phyloP scores from a whole-genome alignment of 1,140 invertebrate genomes.

The Dreissena rostriformis region DNA sequence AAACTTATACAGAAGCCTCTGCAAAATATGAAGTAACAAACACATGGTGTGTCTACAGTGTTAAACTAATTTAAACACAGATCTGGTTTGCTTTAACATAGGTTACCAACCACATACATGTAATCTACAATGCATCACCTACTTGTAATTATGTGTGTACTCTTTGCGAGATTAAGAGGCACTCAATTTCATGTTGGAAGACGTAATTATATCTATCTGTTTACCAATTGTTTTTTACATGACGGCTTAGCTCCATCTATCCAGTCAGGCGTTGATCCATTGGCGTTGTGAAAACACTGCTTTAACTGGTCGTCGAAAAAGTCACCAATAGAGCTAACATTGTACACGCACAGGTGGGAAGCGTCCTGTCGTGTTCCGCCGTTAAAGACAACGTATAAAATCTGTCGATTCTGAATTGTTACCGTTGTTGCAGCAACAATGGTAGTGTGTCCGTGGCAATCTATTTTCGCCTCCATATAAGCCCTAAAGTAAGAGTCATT shows the following conservation, averaged over 20 bases:
- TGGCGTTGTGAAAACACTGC: background rate
- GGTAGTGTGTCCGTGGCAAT: conserved; percentile 21
- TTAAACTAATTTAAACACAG: no score
- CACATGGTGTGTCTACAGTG: no score
- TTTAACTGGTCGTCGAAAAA: background rate
- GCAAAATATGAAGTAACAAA: no score
- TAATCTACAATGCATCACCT: no score
- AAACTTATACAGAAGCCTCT: no score
- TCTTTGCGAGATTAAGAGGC: no score
- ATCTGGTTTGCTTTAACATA: no score
- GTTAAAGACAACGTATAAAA: background rate
- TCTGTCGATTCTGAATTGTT: background rate
- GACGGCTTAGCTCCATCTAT: background rate
- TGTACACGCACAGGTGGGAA: background rate
- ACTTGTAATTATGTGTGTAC: no score
- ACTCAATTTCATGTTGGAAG: no score
- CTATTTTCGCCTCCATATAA: conserved; percentile 22
- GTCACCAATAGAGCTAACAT: background rate
- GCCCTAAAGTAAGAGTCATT: conserved; percentile 23
- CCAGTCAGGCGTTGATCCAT: background rate
- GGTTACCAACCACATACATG: no score
- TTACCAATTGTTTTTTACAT: background rate
- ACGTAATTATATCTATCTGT: background rate
- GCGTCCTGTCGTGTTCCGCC: background rate
- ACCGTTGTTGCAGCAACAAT: background rate